Percentiles rank a stretch among this genome's conserved stretches.
These are phyloP conservation scores for Polietes domitor DNA, from an alignment of 2,888 invertebrate genomes.

Conservation along the genomic window DNA sequence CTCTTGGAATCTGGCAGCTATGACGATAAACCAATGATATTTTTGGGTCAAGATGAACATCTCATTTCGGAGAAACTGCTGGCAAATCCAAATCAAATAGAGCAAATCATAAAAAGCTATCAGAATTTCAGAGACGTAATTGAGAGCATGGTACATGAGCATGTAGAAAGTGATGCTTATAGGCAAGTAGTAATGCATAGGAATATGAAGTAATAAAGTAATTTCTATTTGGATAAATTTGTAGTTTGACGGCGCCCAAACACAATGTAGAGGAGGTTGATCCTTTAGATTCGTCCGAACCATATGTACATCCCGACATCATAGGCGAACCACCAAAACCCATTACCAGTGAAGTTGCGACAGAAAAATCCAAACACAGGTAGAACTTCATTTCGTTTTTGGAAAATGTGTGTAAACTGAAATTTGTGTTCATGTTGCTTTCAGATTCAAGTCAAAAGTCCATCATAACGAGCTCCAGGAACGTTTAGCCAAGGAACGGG, in stretches of 20 bases:
- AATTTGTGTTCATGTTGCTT: background rate
- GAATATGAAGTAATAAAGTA: too few species aligned
- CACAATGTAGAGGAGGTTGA: conserved; percentile 68
- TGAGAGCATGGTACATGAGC: conserved; percentile 76
- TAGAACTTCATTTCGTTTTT: conserved; percentile 41
- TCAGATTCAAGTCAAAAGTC: conserved; percentile 76
- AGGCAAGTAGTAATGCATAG: conserved; percentile 28
- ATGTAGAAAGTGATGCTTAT: conserved; percentile 68
- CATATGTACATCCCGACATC: conserved; percentile 71
- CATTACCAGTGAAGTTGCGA: background rate
- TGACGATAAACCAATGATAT: conserved; percentile 78
- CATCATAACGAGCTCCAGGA: conserved; percentile 76
- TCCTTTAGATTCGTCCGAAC: conserved; percentile 73
- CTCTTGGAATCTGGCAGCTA: conserved; percentile 74
- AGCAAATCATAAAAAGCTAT: conserved; percentile 78
- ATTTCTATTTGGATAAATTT: background rate
- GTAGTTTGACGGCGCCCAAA: conserved; percentile 68
- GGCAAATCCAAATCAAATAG: conserved; percentile 72
- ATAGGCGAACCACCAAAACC: conserved; percentile 33
- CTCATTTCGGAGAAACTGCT: conserved; percentile 69
- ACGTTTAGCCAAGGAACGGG: conserved; percentile 78
- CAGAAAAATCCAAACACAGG: conserved; percentile 64
- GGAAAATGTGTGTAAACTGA: too few species aligned
- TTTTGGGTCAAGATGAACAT: conserved; percentile 75
- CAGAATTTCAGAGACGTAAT: conserved; percentile 78